phyloP scores from a whole-genome alignment of 2,888 invertebrate species.

The Cynaeus angustus region DNA sequence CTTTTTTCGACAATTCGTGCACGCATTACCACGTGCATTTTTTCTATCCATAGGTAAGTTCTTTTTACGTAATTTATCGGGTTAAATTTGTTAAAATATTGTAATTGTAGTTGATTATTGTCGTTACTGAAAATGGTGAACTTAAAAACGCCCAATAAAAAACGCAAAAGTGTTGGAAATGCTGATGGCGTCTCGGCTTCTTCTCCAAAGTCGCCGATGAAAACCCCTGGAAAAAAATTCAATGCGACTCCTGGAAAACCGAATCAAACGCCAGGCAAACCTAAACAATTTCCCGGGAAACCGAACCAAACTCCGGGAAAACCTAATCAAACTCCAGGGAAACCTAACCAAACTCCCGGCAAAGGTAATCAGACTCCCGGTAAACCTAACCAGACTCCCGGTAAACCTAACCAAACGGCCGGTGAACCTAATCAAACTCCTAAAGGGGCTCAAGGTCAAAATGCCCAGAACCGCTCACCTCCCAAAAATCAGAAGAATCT shows the following conservation, averaged over 20 bases:
- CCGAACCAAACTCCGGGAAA: neutral
- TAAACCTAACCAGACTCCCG: neutral
- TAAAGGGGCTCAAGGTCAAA: neutral
- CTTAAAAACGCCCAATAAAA: slow-evolving; percentile 32
- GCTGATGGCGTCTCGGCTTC: neutral
- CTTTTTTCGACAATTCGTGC: neutral
- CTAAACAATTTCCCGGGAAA: neutral
- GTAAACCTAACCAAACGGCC: neutral
- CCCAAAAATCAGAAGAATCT: slow-evolving; percentile 7
- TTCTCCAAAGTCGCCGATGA: slow-evolving; percentile 6
- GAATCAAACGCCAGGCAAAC: neutral
- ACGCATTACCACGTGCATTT: slow-evolving; percentile 31
- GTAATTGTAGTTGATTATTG: neutral
- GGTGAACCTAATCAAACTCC: neutral
- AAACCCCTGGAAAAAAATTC: slow-evolving; percentile 15
- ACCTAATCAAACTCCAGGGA: neutral
- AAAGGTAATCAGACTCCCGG: too few species aligned
- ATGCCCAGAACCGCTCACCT: neutral
- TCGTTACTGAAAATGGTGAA: slow-evolving; percentile 24
- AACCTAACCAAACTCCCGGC: too few species aligned
- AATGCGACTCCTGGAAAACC: slow-evolving; percentile 21
- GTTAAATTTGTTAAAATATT: neutral
- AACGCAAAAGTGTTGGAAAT: slow-evolving; percentile 25
- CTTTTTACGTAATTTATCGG: neutral
- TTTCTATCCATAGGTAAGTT: slow-evolving; percentile 19